Evolutionary conservation across 53 echinoderm and acorn worm species (phyloP).

Genomic region (Temnopleurus reevesii): DNA sequence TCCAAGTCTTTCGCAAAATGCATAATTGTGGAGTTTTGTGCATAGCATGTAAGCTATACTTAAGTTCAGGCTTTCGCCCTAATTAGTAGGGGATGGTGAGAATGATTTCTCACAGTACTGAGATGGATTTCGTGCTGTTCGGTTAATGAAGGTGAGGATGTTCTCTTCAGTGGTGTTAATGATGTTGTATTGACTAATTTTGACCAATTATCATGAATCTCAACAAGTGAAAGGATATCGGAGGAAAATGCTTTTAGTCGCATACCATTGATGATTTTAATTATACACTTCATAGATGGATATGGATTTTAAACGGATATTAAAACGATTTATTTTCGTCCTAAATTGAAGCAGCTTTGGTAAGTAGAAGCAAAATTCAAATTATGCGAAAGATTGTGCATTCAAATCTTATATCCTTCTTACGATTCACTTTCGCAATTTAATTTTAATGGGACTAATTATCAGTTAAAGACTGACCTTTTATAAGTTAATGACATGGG

Average conservation of each 20-base stretch:
- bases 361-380: slow-evolving; percentile 7
- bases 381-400: too few species aligned
- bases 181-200: slow-evolving; percentile 22
- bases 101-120: not conserved
- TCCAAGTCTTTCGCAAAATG: slow-evolving; percentile 15
- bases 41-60: slow-evolving; percentile 34
- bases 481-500: too few species aligned
- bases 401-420: too few species aligned
- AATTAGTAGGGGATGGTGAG: slow-evolving; percentile 19
- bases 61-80: slow-evolving; percentile 25
- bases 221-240: not conserved
- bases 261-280: not conserved
- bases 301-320: too few species aligned
- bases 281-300: not conserved
- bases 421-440: too few species aligned
- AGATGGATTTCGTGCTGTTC: not conserved
- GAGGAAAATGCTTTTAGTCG: not conserved
- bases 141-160: not conserved
- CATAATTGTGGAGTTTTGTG: slow-evolving; percentile 35
- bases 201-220: too few species aligned
- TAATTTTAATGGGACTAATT: too few species aligned
- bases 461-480: too few species aligned
- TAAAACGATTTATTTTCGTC: not conserved
- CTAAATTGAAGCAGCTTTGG: not conserved
- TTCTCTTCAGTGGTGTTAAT: not conserved